phyloP scores from a whole-genome alignment of 2,888 invertebrate genomes.

The Hemicrepidius hirtus region DNA sequence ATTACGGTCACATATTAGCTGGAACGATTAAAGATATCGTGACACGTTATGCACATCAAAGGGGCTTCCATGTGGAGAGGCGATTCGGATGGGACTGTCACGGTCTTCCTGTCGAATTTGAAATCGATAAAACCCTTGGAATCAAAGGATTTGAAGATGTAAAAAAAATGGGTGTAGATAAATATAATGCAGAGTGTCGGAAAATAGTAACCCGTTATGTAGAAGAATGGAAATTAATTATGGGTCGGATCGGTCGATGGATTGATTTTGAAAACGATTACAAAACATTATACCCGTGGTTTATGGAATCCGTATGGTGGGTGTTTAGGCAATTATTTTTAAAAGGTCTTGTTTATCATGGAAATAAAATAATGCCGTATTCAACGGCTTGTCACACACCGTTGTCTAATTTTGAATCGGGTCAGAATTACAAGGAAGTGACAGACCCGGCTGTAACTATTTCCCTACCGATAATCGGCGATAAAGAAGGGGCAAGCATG shows the following conservation, averaged over 20 bases:
- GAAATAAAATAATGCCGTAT: slow-evolving; percentile 99
- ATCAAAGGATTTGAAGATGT: slow-evolving; percentile 98
- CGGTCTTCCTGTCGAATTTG: slow-evolving; percentile 96
- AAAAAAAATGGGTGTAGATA: slow-evolving; percentile 94
- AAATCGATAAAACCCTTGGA: slow-evolving; percentile 91
- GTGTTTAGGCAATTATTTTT: slow-evolving; percentile 95
- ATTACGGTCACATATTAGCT: slow-evolving; percentile 98
- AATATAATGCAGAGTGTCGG: slow-evolving; percentile 96
- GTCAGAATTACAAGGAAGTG: slow-evolving; percentile 99
- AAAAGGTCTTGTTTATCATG: slow-evolving; percentile 97
- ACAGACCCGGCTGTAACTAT: slow-evolving; percentile 96
- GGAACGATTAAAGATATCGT: slow-evolving; percentile 99
- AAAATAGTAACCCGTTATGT: slow-evolving; percentile 98
- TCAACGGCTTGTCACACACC: slow-evolving; percentile 98
- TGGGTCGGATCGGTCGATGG: slow-evolving; percentile 66
- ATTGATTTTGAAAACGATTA: slow-evolving; percentile 98
- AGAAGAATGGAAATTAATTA: slow-evolving; percentile 91
- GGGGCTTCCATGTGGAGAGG: slow-evolving; percentile 92
- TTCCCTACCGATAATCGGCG: slow-evolving; percentile 84
- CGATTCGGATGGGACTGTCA: slow-evolving; percentile 99
- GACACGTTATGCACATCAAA: slow-evolving; percentile 96
- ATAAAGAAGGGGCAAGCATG: slow-evolving; percentile 80
- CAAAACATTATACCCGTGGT: slow-evolving; percentile 98
- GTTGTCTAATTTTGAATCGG: slow-evolving; percentile 98
- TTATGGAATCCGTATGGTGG: slow-evolving; percentile 99